Conservation (phyloP, 2,888 invertebrate genomes). For the Agrenia bidenticulata region DNA sequence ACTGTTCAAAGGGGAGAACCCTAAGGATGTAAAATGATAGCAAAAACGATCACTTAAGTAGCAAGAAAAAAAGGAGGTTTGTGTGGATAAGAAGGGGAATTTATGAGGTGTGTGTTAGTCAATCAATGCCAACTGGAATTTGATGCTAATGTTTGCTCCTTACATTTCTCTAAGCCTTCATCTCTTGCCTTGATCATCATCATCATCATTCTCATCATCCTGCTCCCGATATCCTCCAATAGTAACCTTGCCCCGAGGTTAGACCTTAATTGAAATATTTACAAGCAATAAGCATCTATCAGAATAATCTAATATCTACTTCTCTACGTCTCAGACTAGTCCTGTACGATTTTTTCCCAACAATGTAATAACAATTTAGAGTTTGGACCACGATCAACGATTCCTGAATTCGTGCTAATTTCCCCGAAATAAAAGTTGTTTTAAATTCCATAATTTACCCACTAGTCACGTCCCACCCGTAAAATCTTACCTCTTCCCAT, state of each 20-base stretch:
- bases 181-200: too few species aligned
- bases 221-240: not conserved
- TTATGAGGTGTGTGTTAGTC: conserved; percentile 13
- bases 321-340: not conserved
- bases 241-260: not conserved
- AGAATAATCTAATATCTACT: too few species aligned
- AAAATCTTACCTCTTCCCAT: not conserved
- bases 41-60: conserved; percentile 1
- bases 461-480: conserved; percentile 3
- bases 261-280: too few species aligned
- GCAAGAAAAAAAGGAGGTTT: not conserved
- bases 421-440: conserved; percentile 11
- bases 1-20: not conserved
- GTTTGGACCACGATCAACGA: not conserved
- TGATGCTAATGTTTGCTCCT: not conserved
- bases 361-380: not conserved
- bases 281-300: too few species aligned
- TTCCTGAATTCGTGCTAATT: conserved; percentile 13
- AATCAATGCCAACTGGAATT: conserved; percentile 2
- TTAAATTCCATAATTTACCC: conserved; percentile 3
- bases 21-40: conserved; percentile 4
- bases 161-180: not conserved
- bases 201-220: too few species aligned
- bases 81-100: conserved; percentile 5
- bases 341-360: not conserved